Evolutionary conservation across 2,888 invertebrate genomes (phyloP), one percentile per base, ranked within the genome.

Genomic region (Ramazzottius varieornatus): DNA sequence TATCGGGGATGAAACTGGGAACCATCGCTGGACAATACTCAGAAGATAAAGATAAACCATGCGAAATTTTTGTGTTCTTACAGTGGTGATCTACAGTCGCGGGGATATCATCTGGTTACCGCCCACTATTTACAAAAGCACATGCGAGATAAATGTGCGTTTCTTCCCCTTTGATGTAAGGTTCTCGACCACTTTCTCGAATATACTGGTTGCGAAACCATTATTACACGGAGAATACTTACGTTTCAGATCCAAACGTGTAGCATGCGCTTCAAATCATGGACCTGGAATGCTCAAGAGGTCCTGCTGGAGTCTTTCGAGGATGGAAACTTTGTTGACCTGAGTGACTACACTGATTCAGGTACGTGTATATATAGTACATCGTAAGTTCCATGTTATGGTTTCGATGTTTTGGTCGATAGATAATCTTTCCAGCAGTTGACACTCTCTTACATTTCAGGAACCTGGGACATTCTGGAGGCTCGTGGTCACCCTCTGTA

Each of bases 261-360:
- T 24, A 54, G 24, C 8, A 54, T 54, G 54, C 54, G 54, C 4
- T 54, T 54, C 29, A 16, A 29, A 24, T 54, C 54, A 4, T 54
- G 54, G 54, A 54, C 54, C 4, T 54, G 54, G 54, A 54, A 54
- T 54, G 20, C 54, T 54, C 54, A 54, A 54, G 54, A 54, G 24
- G 54, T 54, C 29, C 20, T 54, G 4, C 54, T 54, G 20, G 54
- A 54, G 24, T 54, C 54, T 13, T 54, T 54, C 54, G 54, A 29
- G 4, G 54, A 54, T 8, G 4, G 16, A 13, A 54, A 54, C 29
- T 29, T 54, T 29, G 54, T 54, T 29, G 54, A 54, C 24, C 54
- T 54, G 4, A 54, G n/a, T 29, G 54, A 54, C 29, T 54, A 24
- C 29, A 54, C 54, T 4, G 54, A 54, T 13, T 54, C 54, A 4